phyloP scores from a whole-genome alignment of 2,888 invertebrate genomes.

The Cinara cedri region DNA sequence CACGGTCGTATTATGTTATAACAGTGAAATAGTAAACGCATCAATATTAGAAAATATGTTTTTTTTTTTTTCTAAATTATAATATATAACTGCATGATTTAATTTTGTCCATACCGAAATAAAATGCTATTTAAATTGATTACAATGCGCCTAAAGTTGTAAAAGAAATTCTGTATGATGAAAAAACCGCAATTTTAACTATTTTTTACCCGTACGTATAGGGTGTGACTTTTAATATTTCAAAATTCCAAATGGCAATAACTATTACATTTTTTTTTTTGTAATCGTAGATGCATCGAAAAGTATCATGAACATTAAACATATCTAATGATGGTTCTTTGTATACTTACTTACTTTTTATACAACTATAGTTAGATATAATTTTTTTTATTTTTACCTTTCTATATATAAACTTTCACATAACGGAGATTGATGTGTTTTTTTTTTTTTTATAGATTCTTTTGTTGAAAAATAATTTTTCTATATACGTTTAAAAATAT shows the following conservation, averaged over 20 bases:
- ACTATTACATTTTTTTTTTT: too few species aligned
- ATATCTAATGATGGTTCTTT: background rate
- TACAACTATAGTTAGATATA: background rate
- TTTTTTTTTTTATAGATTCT: background rate
- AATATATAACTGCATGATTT: background rate
- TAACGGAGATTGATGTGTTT: constrained; percentile 16
- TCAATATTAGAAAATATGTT: background rate
- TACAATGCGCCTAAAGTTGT: too few species aligned
- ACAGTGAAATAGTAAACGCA: too few species aligned
- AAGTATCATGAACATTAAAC: too few species aligned
- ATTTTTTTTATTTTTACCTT: background rate
- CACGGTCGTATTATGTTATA: too few species aligned
- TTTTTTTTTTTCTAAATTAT: background rate
- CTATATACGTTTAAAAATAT: background rate
- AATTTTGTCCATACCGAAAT: background rate
- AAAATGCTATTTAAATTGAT: too few species aligned
- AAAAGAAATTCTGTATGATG: too few species aligned
- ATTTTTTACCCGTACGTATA: too few species aligned
- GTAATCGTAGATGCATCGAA: too few species aligned
- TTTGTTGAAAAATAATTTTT: background rate
- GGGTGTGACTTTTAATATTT: too few species aligned
- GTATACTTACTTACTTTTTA: background rate
- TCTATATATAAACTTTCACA: background rate
- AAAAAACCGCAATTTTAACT: too few species aligned
- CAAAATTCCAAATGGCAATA: too few species aligned